These are phyloP conservation scores for Pangasius mekongensis DNA, from an alignment of 2,797 vertebrate genomes.

Conservation along the genomic window DNA sequence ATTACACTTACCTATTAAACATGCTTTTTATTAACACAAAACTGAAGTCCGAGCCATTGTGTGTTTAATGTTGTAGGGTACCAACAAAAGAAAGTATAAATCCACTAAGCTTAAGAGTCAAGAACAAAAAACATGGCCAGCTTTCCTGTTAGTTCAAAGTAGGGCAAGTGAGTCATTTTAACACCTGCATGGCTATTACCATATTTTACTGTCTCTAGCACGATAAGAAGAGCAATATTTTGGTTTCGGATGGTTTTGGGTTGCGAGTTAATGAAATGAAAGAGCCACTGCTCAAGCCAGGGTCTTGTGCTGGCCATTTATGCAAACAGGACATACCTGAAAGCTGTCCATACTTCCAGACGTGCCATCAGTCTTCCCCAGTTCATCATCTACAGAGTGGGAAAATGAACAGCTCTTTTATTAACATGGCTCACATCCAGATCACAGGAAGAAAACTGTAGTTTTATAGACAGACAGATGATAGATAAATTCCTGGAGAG, in stretches of 20 bases:
- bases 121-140: constrained; percentile 14
- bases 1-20: neutral
- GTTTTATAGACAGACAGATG: neutral
- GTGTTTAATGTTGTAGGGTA: neutral
- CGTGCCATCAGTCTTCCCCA: constrained; percentile 89
- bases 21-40: neutral
- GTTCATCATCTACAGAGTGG: constrained; percentile 86
- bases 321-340: constrained; percentile 74
- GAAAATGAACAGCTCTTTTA: constrained; percentile 32
- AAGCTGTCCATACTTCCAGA: constrained; percentile 93
- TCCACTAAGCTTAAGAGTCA: neutral
- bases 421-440: neutral
- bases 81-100: neutral
- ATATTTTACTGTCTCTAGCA: neutral
- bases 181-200: neutral
- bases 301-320: neutral
- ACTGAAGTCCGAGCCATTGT: neutral
- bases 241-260: neutral
- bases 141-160: neutral
- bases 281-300: no score
- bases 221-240: neutral
- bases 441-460: constrained; percentile 38
- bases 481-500: neutral
- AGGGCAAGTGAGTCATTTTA: neutral
- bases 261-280: neutral